phyloP scores from a whole-genome alignment of 2,797 vertebrate genomes.

The Coilia nasus region DNA sequence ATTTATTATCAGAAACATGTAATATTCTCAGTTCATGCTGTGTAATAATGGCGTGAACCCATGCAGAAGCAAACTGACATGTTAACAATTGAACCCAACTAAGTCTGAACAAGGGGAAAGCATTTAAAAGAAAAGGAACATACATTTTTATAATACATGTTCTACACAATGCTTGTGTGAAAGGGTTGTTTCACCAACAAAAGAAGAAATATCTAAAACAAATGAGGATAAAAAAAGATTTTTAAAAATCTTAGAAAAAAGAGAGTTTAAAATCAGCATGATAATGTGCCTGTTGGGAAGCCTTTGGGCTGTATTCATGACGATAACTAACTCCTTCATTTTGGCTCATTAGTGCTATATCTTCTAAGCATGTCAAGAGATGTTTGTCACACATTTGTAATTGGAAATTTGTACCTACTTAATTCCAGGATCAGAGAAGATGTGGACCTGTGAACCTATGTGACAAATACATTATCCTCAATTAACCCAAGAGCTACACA shows the following conservation, averaged over 20 bases:
- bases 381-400: not conserved
- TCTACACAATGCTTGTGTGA: too few relatives aligned
- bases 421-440: not conserved
- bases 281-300: not conserved
- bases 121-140: not conserved
- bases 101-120: not conserved
- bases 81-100: not conserved
- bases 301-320: not conserved
- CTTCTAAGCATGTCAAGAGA: slow-evolving; percentile 8
- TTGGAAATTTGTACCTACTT: slow-evolving; percentile 2
- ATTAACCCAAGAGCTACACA: not conserved
- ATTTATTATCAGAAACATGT: not conserved
- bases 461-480: not conserved
- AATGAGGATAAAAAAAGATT: not conserved
- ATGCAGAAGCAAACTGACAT: not conserved
- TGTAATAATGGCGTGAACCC: not conserved
- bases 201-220: not conserved
- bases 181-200: not conserved
- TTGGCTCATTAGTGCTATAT: not conserved
- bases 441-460: not conserved
- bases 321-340: not conserved
- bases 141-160: too few relatives aligned
- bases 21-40: not conserved
- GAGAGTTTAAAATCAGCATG: not conserved
- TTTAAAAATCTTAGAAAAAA: not conserved